Percentiles rank a stretch among this genome's conserved stretches.
Conservation (phyloP, 2,113 vertebrate genomes). For the Odocoileus virginianus region DNA sequence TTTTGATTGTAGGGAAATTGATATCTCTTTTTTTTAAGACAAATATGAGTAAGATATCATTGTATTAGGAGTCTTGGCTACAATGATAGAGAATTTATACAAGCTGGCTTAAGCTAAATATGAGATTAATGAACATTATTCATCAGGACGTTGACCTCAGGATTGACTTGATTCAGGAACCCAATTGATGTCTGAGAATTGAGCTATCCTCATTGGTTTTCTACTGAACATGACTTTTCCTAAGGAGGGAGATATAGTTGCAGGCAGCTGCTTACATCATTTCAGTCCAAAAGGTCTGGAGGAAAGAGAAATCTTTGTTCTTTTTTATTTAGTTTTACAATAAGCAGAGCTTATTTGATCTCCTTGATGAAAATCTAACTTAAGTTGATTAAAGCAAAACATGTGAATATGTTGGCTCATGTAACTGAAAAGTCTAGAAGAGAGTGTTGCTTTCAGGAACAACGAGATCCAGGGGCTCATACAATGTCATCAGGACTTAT, state of each 20-base stretch:
- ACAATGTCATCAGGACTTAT: background rate
- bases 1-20: background rate
- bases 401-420: background rate
- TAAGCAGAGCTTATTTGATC: conserved; percentile 26
- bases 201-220: background rate
- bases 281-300: background rate
- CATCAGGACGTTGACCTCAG: background rate
- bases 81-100: background rate
- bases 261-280: background rate
- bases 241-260: background rate
- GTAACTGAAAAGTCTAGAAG: background rate
- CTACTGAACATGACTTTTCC: background rate
- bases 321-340: background rate
- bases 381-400: background rate
- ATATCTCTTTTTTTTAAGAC: background rate
- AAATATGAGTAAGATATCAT: background rate
- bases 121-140: background rate
- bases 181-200: background rate
- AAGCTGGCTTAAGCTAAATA: background rate
- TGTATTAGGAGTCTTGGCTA: background rate
- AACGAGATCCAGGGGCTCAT: background rate
- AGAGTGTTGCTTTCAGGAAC: background rate
- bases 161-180: background rate
- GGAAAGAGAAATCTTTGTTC: background rate
- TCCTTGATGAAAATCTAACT: background rate